These are phyloP conservation scores for Vanessa tameamea DNA, from an alignment of 1,140 invertebrate genomes.

Conservation along the genomic window DNA sequence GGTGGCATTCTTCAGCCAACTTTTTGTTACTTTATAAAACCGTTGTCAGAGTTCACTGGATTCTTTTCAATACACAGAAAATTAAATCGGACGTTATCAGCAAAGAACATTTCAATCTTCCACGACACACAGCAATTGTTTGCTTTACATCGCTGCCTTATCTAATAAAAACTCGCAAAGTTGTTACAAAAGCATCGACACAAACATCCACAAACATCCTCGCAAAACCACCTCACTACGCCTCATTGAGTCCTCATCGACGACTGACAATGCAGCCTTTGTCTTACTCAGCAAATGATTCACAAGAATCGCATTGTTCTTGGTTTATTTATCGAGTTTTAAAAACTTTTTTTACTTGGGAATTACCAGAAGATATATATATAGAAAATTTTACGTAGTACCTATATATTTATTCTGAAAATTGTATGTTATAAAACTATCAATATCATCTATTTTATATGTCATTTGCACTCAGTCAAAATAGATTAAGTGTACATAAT, in stretches of 20 bases:
- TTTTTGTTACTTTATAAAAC: background rate
- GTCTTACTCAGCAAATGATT: constrained; percentile 36
- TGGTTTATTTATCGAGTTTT: constrained; percentile 2
- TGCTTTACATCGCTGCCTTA: constrained; percentile 35
- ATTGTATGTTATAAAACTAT: background rate
- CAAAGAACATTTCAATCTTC: constrained; percentile 11
- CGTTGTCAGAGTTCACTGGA: too few species aligned
- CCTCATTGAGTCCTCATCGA: constrained; percentile 40
- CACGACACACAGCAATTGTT: constrained; percentile 38
- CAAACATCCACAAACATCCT: constrained; percentile 1
- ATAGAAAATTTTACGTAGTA: background rate
- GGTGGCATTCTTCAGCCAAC: background rate
- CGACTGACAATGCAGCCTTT: constrained; percentile 38
- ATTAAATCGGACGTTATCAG: constrained; percentile 6
- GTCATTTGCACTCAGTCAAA: constrained; percentile 13
- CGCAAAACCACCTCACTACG: constrained; percentile 30
- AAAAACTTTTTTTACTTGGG: background rate
- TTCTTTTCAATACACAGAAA: too few species aligned
- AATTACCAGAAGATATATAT: background rate
- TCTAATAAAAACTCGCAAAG: constrained; percentile 39
- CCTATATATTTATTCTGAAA: background rate
- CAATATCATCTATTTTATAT: background rate
- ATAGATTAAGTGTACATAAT: constrained; percentile 10
- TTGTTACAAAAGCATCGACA: constrained; percentile 15
- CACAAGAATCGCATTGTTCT: constrained; percentile 27